These are phyloP conservation scores for Trichonephila clavipes DNA, from an alignment of 1,140 invertebrate genomes.

Conservation along the genomic window DNA sequence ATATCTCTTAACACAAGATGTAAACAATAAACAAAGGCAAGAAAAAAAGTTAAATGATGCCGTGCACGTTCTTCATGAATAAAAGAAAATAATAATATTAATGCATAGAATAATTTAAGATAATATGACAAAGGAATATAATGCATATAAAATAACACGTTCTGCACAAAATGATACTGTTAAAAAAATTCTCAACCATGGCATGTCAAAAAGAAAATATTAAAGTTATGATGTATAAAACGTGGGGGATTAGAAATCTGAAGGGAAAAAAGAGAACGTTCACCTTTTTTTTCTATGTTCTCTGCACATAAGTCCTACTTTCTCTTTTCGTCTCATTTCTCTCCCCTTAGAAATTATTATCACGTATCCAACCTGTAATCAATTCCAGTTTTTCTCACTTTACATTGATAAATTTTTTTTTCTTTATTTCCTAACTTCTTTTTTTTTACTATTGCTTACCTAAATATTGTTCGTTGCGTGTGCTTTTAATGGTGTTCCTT, in stretches of 20 bases:
- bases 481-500: neutral
- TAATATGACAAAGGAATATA: too few species aligned
- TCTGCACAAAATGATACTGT: neutral
- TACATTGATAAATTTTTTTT: neutral
- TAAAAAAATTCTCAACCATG: neutral
- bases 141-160: too few species aligned
- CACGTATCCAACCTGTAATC: slow-evolving; percentile 3
- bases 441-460: neutral
- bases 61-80: too few species aligned
- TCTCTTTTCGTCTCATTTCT: neutral
- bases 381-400: slow-evolving; percentile 3
- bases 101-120: too few species aligned
- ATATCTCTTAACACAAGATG: too few species aligned
- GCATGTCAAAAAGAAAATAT: neutral
- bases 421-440: neutral
- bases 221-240: neutral
- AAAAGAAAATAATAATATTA: too few species aligned
- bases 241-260: neutral
- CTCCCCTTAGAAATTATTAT: slow-evolving; percentile 11
- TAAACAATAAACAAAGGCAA: too few species aligned
- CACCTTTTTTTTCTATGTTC: neutral
- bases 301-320: neutral
- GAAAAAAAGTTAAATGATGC: too few species aligned
- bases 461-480: neutral
- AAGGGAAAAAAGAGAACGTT: neutral